phyloP scores from a whole-genome alignment of 1,140 invertebrate genomes.

The Zeugodacus cucurbitae region DNA sequence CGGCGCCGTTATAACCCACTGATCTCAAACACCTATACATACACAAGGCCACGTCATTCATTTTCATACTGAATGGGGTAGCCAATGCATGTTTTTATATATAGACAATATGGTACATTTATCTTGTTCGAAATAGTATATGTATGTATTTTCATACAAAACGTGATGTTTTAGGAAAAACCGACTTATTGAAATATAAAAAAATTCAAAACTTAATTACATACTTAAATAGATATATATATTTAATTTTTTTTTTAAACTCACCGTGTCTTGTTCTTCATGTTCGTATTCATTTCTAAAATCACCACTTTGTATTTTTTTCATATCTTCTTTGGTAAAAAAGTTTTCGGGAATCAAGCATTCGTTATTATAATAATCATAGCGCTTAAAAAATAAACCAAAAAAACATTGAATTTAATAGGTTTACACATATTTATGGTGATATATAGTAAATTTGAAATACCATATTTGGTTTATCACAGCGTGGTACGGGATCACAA shows the following conservation, averaged over 20 bases:
- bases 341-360: constrained; percentile 49
- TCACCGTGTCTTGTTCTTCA: neutral
- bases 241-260: neutral
- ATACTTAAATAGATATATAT: neutral
- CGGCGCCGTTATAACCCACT: constrained; percentile 62
- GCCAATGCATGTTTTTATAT: neutral
- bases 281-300: constrained; percentile 42
- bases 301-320: constrained; percentile 48
- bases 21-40: neutral
- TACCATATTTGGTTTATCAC: constrained; percentile 31
- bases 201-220: neutral
- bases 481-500: constrained; percentile 50
- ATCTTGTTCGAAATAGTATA: neutral
- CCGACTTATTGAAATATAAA: neutral
- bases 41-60: neutral
- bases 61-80: neutral
- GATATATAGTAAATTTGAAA: neutral
- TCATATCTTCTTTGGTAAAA: constrained; percentile 51
- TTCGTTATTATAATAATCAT: constrained; percentile 55
- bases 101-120: too few species aligned
- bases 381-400: constrained; percentile 44
- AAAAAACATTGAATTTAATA: neutral
- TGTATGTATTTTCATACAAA: neutral
- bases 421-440: neutral
- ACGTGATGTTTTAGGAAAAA: neutral